These are phyloP conservation scores for Alcis repandata DNA, from an alignment of 2,888 invertebrate genomes.

Conservation along the genomic window DNA sequence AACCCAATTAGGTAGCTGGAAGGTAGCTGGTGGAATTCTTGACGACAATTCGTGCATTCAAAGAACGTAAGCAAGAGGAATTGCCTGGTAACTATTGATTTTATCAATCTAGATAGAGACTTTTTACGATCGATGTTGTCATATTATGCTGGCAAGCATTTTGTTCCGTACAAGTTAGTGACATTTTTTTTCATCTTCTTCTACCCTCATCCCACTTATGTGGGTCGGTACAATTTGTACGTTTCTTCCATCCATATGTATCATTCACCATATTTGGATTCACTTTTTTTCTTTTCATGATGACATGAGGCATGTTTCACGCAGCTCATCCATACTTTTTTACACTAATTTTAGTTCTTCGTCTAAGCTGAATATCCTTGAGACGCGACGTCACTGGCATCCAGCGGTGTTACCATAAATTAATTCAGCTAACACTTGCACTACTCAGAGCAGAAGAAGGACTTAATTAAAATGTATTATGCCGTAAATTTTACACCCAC, in stretches of 20 bases:
- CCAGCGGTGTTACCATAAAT: slow-evolving; percentile 39
- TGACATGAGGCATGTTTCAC: no score
- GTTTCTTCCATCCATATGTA: no score
- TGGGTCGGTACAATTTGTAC: no score
- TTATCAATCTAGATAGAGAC: no score
- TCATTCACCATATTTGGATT: no score
- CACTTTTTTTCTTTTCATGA: no score
- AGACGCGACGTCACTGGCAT: slow-evolving; percentile 12
- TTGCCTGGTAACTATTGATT: not conserved
- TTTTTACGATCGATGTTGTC: no score
- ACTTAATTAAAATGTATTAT: slow-evolving; percentile 45
- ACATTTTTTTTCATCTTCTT: no score
- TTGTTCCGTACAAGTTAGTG: not conserved
- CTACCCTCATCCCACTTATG: no score
- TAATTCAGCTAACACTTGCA: slow-evolving; percentile 44
- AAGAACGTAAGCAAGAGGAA: not conserved
- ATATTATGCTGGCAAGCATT: no score
- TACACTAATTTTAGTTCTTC: slow-evolving; percentile 6
- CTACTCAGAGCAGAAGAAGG: slow-evolving; percentile 33
- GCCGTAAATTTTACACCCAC: slow-evolving; percentile 42
- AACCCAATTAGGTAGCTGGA: slow-evolving; percentile 6
- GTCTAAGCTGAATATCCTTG: slow-evolving; percentile 1
- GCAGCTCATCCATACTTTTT: no score
- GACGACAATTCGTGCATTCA: not conserved
- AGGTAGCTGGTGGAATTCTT: not conserved